Evolutionary conservation across 1,140 invertebrate genomes (phyloP), one percentile per base, ranked within the genome.

Genomic region (Bombus vancouverensis): DNA sequence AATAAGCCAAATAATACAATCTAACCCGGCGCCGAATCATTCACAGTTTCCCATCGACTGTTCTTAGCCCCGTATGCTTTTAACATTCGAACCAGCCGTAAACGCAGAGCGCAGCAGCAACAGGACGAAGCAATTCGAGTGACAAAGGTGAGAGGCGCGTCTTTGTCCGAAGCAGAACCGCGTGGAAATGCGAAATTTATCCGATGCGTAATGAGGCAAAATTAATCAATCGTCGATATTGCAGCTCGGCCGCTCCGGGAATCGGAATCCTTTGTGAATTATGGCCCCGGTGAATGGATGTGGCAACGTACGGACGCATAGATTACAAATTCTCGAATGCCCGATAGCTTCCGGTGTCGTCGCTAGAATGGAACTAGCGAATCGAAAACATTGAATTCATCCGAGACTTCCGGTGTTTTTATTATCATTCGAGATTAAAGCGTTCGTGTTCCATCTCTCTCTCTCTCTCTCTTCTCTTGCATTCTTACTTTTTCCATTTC

Each of bases 221-320:
- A 84, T 84, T 84, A 84, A 84, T 84, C 76, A 84, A 80, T 84
- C 83, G 47, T 44, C 76, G 62, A 79, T 84, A 84, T 79, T 79
- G 66, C 47, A 47, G 34, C n/a, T 18, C 53, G 12, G 13, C 25
- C 53, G 66, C 53, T 39, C 68, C 39, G 39, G 83, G 66, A 66
- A 76, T 68, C 81, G 34, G 62, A 37, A 72, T 84, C 76, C 83
- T 79, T 80, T 84, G 76, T 84, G 83, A 84, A 44, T 84, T 84
- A 84, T 68, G 25, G 39, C 4, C 34, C 32, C 32, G 34, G 10
- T 71, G 83, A 84, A 84, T 84, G 65, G 66, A 68, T 28, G 62
- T 37, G 81, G 73, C 62, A 77, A 83, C 73, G 59, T 68, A 77
- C 81, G 44, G 32, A 79, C 32, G 53, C 75, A 84, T 79, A 62